A percentile compares a stretch with the other conserved stretches of the same genome.
These are phyloP conservation scores for Cherax quadricarinatus DNA, from an alignment of 1,140 invertebrate genomes.

Conservation along the genomic window DNA sequence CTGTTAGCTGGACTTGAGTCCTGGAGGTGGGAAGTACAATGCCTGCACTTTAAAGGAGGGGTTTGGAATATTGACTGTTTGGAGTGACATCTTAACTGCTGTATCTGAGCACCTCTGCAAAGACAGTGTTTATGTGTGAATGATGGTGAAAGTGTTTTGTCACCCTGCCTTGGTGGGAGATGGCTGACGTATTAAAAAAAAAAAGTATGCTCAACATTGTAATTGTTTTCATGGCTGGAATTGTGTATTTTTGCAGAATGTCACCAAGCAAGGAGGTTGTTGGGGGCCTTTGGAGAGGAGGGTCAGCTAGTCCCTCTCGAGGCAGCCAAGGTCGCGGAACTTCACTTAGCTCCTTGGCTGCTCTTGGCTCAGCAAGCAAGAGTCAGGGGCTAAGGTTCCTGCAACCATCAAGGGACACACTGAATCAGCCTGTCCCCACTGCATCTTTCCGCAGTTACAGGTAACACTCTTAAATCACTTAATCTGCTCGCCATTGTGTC, in stretches of 20 bases:
- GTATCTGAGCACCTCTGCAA: no score
- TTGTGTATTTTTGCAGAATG: neutral
- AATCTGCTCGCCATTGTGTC: neutral
- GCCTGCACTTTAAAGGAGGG: no score
- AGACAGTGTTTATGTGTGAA: no score
- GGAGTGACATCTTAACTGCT: no score
- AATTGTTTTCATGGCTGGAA: no score
- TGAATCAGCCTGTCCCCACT: slow-evolving; percentile 60
- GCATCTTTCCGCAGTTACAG: slow-evolving; percentile 67
- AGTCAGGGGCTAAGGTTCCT: slow-evolving; percentile 46
- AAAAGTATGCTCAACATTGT: no score
- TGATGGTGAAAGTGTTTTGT: no score
- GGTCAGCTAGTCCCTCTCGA: slow-evolving; percentile 30
- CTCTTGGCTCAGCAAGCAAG: slow-evolving; percentile 16
- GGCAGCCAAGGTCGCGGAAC: neutral
- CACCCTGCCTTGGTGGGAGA: no score
- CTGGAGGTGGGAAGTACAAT: no score
- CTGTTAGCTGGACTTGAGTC: no score
- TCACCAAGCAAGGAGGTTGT: slow-evolving; percentile 27
- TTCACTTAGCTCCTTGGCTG: slow-evolving; percentile 29
- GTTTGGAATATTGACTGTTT: no score
- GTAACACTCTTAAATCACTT: neutral
- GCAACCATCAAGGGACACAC: slow-evolving; percentile 39
- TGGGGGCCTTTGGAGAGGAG: slow-evolving; percentile 39
- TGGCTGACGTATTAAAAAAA: no score